A percentile compares a stretch with the other conserved stretches of the same genome.
These are phyloP conservation scores for Mustelus asterias DNA, from an alignment of 2,113 vertebrate genomes.

Conservation along the genomic window DNA sequence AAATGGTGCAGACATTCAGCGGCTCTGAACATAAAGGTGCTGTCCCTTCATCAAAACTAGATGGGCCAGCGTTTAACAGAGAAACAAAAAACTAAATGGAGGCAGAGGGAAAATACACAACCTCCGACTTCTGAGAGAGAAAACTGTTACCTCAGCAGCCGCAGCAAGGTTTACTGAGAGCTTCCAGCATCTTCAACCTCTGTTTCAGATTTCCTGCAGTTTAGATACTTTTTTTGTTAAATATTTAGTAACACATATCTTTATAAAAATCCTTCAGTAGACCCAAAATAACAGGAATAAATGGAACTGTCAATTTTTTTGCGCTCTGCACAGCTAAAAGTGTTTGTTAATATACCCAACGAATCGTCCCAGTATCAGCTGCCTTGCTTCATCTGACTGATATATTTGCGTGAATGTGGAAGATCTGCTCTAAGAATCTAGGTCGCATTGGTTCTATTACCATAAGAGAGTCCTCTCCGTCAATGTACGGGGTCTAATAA, in stretches of 20 bases:
- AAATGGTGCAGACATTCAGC: neutral
- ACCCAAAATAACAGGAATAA: neutral
- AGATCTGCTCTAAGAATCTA: neutral
- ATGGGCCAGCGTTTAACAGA: neutral
- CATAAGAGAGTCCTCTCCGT: constrained; percentile 24
- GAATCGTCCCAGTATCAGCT: neutral
- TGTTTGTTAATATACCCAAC: neutral
- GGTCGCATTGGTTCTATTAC: neutral
- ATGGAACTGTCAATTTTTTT: neutral
- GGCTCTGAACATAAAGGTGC: neutral
- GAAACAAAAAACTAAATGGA: neutral
- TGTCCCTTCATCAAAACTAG: neutral
- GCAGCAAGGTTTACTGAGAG: neutral
- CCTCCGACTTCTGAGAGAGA: neutral
- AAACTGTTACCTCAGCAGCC: neutral
- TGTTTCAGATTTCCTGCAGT: neutral
- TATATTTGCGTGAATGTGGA: neutral
- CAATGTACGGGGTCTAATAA: neutral
- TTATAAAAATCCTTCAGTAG: neutral
- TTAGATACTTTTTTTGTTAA: neutral
- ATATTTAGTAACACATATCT: neutral
- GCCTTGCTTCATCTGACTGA: neutral
- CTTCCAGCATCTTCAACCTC: neutral
- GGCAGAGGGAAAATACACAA: neutral
- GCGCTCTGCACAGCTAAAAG: neutral